Conservation (phyloP, 2,113 vertebrate species). For the Heterochromis multidens region DNA sequence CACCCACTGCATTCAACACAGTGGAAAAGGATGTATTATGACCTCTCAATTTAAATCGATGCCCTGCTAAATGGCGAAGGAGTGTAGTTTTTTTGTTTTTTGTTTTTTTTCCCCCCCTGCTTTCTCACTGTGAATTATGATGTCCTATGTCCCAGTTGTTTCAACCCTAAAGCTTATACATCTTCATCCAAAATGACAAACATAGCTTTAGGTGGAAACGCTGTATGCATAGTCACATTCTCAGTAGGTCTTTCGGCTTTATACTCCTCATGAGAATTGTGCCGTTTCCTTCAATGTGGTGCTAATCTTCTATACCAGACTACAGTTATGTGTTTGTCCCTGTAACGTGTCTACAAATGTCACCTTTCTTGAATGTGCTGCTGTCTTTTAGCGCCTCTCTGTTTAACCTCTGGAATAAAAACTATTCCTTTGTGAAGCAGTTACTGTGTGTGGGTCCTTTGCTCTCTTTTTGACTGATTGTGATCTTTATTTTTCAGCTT, state of each 20-base stretch:
- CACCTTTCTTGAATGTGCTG: conserved; percentile 53
- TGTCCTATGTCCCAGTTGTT: conserved; percentile 5
- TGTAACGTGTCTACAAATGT: conserved; percentile 34
- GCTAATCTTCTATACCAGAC: conserved; percentile 40
- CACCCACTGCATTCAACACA: neutral
- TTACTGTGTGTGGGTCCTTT: conserved; percentile 39
- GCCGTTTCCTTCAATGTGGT: conserved; percentile 48
- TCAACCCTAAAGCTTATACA: neutral
- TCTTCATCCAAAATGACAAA: neutral
- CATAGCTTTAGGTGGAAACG: conserved; percentile 6
- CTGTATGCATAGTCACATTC: conserved; percentile 38
- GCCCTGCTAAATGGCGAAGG: neutral
- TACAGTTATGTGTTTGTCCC: conserved; percentile 35
- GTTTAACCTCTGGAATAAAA: conserved; percentile 67
- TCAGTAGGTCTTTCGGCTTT: conserved; percentile 16
- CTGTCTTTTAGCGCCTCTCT: conserved; percentile 51
- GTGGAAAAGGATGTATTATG: neutral
- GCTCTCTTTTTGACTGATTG: conserved; percentile 6
- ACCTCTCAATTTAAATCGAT: neutral
- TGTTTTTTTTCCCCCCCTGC: neutral
- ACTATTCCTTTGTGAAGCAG: conserved; percentile 47
- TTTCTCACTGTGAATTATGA: conserved; percentile 49
- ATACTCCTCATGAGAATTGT: conserved; percentile 28
- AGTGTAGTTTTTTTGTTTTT: neutral
- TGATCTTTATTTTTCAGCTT: neutral